These are phyloP conservation scores for Carcharodon carcharias DNA, from an alignment of 2,797 vertebrate species.

Conservation along the genomic window DNA sequence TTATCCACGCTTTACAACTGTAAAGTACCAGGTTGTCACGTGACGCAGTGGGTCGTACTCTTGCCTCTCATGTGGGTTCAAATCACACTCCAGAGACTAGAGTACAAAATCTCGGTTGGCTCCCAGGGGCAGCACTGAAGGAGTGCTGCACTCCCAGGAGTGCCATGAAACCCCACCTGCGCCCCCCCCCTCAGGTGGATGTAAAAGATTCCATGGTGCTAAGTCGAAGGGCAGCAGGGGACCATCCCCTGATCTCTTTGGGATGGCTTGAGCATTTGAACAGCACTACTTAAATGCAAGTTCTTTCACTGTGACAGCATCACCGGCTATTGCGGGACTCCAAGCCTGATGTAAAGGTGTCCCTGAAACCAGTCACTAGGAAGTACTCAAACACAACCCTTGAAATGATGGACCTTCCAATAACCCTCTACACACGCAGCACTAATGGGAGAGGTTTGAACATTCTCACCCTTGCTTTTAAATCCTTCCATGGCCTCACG, in stretches of 20 bases:
- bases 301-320: background rate
- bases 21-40: too few species aligned
- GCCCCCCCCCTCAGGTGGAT: background rate
- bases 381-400: background rate
- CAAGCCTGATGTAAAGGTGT: background rate
- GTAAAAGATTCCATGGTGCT: background rate
- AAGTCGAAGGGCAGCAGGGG: background rate
- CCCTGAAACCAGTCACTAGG: background rate
- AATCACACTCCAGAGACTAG: background rate
- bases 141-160: background rate
- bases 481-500: background rate
- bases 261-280: background rate
- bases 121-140: background rate
- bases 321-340: background rate
- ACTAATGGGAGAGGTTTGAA: background rate
- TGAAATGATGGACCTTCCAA: background rate
- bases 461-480: background rate
- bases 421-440: background rate
- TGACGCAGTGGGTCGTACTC: background rate
- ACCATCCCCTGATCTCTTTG: background rate
- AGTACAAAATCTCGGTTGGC: background rate
- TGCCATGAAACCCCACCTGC: background rate
- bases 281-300: background rate
- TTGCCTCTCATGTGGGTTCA: background rate
- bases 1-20: too few species aligned